Base-by-base conservation (phyloP, 1,140 invertebrate genomes). In the Drosophila setifemur region DNA sequence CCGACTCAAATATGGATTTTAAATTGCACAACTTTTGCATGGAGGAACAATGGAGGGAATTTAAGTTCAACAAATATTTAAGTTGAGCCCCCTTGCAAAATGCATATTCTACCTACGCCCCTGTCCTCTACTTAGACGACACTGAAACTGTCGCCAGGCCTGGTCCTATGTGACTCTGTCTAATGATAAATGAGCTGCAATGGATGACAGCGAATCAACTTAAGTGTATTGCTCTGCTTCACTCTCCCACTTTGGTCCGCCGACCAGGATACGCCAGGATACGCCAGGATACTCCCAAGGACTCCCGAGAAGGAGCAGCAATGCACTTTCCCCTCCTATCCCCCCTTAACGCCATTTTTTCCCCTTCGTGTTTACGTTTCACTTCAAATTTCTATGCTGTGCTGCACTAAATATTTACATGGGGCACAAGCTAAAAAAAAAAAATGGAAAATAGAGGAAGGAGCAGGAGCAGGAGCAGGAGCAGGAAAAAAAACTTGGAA, bases 161-260 rank as follows among this genome's bases (percentile, higher is more conserved):
- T 43, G 61, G 52, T 76, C 57, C 54, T 79, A 74, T 78, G 68
- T 85, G 79, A 79, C 79, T 83, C 83, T 42, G 76, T 85, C 81
- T 86, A 82, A 89, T 89, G 86, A 89, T 89, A 89, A 89, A 89
- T 89, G 86, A 89, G 86, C 86, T 89, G 86, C 86, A 88, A 89
- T 89, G 77, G 81, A 89, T 89, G 86, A 89, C 86, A 88, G 86
- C 86, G 86, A 89, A 89, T 89, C 86, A 89, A 89, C 86, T 86
- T 89, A 89, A 89, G 86, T 89, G 86, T 88, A 89, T 89, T 89
- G 79, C 79, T 85, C 79, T 86, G 79, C 81, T 86, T 85, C 73
- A 74, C 71, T 63, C 47, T 54, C 50, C 52, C 79, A 45, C 53
- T 35, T 26, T 19, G 26, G 16, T 19, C 12, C 48, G n/a, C n/a